These are phyloP conservation scores for Zosterops hypoxanthus DNA, from an alignment of 2,113 vertebrate genomes.

Conservation along the genomic window DNA sequence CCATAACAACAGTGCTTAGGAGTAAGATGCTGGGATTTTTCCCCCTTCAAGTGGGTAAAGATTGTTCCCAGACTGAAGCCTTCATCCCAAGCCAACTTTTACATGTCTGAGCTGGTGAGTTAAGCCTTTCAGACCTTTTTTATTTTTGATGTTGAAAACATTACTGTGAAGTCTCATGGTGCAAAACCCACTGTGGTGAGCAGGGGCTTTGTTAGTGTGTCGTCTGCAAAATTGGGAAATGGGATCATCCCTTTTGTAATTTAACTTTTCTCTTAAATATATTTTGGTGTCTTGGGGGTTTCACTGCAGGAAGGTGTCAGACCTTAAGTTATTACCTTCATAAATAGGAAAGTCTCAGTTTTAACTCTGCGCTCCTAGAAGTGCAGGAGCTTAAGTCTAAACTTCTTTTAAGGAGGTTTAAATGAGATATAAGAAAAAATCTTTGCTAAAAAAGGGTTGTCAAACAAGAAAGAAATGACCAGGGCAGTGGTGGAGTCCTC, in stretches of 20 bases:
- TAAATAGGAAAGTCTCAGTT: background rate
- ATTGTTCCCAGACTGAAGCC: slow-evolving; percentile 51
- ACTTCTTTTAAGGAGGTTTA: background rate
- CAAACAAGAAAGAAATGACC: background rate
- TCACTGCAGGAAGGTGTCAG: background rate
- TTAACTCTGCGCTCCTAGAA: background rate
- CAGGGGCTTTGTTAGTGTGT: background rate
- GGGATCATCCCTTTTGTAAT: background rate
- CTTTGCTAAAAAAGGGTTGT: background rate
- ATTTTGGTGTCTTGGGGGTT: background rate
- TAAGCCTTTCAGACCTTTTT: background rate
- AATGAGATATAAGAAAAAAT: background rate
- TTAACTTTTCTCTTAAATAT: background rate
- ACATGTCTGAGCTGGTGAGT: slow-evolving; percentile 16
- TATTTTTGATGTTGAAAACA: background rate
- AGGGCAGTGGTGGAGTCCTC: background rate
- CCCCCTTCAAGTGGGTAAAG: slow-evolving; percentile 54
- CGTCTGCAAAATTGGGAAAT: background rate
- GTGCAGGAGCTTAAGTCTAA: too few species aligned
- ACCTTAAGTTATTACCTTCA: accelerated
- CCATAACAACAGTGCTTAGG: slow-evolving; percentile 12
- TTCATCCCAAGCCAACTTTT: slow-evolving; percentile 34
- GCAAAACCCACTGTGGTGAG: background rate
- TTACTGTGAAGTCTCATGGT: background rate
- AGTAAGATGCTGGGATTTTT: background rate